Percentiles rank a stretch among this genome's conserved stretches.
Evolutionary conservation across 1,140 invertebrate species (phyloP).

Genomic region (Pantala flavescens): DNA sequence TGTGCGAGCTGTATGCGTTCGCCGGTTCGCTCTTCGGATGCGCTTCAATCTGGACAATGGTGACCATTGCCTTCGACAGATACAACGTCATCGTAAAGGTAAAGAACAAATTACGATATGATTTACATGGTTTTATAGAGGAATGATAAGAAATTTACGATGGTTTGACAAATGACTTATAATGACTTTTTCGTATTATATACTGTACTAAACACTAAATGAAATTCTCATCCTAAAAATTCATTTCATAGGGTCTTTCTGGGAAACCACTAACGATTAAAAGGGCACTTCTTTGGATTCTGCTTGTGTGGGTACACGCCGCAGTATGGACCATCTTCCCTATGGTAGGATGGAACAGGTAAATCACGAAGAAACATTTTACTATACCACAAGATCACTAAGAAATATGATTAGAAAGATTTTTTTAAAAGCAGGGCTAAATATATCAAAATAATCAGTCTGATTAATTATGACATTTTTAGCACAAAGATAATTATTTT

Average conservation of each 20-base stretch:
- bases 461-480: too few species aligned
- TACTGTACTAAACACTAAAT: too few species aligned
- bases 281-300: slow-evolving; percentile 52
- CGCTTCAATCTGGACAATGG: slow-evolving; percentile 38
- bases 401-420: too few species aligned
- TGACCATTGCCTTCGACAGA: slow-evolving; percentile 37
- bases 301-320: slow-evolving; percentile 57
- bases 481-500: background rate
- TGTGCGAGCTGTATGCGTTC: slow-evolving; percentile 41
- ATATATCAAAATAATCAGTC: too few species aligned
- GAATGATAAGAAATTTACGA: too few species aligned
- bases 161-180: too few species aligned
- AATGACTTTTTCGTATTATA: too few species aligned
- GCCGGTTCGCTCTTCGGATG: slow-evolving; percentile 38
- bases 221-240: too few species aligned
- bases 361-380: background rate
- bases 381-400: background rate
- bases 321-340: slow-evolving; percentile 58
- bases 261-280: slow-evolving; percentile 56
- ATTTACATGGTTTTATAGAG: background rate
- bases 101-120: background rate
- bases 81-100: slow-evolving; percentile 38
- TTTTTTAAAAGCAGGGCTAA: too few species aligned
- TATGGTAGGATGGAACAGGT: slow-evolving; percentile 52
- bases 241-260: slow-evolving; percentile 41